Evolutionary conservation across 2,888 invertebrate genomes (phyloP), one percentile per base, ranked within the genome.

Genomic region (Acleris laterana): DNA sequence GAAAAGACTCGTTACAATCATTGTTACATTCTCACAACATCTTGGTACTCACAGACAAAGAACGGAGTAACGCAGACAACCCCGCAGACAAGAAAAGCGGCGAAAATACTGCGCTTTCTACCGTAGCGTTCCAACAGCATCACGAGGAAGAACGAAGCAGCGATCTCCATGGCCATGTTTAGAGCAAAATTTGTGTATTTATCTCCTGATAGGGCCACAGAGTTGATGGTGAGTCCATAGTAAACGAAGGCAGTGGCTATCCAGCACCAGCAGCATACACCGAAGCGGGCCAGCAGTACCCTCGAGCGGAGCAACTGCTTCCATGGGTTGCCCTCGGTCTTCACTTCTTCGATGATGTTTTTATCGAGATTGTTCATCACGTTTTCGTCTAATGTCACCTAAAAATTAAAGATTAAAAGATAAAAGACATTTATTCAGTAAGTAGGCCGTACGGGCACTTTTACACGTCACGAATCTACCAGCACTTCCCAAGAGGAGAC

Each of bases 141-240:
- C 86, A 90, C 84, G 71, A 90, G 80, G 51, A 92, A 83, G 70
- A 90, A 72, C 55, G 89, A 90, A 2, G 91, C 92, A n/a, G 86
- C 90, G 38, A 91, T 76, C 79, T 92, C 92, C 91, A 91, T 89
- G 44, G 84, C 77, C 90, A 91, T 90, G 79, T 87, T 89, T 22
- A 92, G 84, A 13, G 90, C 89, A 79, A 97, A 97, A 88, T 97
- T 97, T 25, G 95, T 83, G 83, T 96, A 96, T 81, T 95, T 95
- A 81, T 96, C 94, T 7, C 96, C 96, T 13, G 94, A 93, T 51
- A 97, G 87, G 4, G 95, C 87, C 6, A 96, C 96, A 0, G 96
- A 95, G 88, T 96, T 96, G 73, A 97, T 90, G 20, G 96, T 96
- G 49, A 97, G 89, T 0, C 97, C 97, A 81, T 96, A 97, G 87